Percentiles rank a stretch among this genome's conserved stretches.
Conservation (phyloP, 2,888 invertebrate species). For the Erynnis tages region DNA sequence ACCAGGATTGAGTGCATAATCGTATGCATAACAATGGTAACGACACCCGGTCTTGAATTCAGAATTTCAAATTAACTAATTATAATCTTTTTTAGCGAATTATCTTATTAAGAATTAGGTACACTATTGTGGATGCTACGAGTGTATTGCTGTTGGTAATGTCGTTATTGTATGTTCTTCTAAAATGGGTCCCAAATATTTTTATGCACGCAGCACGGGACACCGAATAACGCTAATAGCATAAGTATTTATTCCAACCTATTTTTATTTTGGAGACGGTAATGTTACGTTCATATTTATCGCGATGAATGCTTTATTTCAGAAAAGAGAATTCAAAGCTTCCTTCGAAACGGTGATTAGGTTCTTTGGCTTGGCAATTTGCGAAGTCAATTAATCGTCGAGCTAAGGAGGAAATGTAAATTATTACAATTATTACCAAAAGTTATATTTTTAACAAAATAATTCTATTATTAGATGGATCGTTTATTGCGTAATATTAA, state of each 20-base stretch:
- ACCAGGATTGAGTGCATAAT: slow-evolving; percentile 34
- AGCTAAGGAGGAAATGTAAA: neutral
- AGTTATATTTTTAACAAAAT: neutral
- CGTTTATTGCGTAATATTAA: neutral
- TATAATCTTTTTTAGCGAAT: no score
- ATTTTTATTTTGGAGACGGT: no score
- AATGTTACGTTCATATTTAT: neutral
- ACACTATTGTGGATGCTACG: no score
- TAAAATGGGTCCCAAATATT: no score
- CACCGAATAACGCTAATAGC: no score
- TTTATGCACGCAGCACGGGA: no score
- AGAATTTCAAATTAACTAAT: no score
- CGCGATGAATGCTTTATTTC: neutral
- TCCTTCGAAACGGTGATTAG: slow-evolving; percentile 1
- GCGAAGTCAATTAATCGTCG: neutral
- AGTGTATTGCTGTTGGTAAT: no score
- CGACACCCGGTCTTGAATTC: neutral
- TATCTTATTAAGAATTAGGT: no score
- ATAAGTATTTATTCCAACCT: no score
- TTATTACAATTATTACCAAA: neutral
- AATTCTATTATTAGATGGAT: neutral
- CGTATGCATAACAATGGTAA: slow-evolving; percentile 31
- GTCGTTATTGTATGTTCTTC: no score
- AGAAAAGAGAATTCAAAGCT: neutral
- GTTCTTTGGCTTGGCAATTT: neutral